Evolutionary conservation across 2,888 invertebrate species (phyloP).

Genomic region (Cheilosia urbana): DNA sequence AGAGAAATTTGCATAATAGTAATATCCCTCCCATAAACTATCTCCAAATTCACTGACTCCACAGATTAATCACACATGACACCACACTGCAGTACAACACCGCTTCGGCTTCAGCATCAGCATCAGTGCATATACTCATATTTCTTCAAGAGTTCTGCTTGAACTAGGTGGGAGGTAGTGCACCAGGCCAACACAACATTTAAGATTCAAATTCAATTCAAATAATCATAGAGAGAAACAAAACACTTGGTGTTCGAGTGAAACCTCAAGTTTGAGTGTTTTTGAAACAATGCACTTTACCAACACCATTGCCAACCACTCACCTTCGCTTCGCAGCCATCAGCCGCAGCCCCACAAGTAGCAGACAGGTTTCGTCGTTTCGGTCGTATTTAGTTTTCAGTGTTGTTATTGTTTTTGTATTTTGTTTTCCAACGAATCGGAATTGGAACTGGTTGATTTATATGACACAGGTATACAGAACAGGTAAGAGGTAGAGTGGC

Average conservation of each 20-base stretch:
- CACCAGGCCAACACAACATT: background rate
- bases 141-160: conserved; percentile 21
- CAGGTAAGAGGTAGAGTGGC: conserved; percentile 65
- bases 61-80: conserved; percentile 24
- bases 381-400: background rate
- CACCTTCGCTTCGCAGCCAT: background rate
- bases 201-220: conserved; percentile 26
- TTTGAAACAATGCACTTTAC: conserved; percentile 43
- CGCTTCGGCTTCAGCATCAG: conserved; percentile 7
- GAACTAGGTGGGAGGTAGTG: conserved; percentile 49
- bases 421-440: conserved; percentile 58
- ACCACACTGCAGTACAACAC: background rate
- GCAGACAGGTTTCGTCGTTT: conserved; percentile 54
- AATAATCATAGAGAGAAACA: background rate
- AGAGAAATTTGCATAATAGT: no score
- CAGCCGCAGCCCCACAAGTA: background rate
- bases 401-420: conserved; percentile 36
- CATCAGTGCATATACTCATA: conserved; percentile 5
- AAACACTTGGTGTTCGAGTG: conserved; percentile 45
- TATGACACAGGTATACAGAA: conserved; percentile 62
- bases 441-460: conserved; percentile 75
- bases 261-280: conserved; percentile 49
- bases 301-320: background rate
- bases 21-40: background rate
- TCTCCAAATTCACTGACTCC: conserved; percentile 34